Evolutionary conservation across 2,113 vertebrate genomes (phyloP).

Genomic region (Todiramphus saurophagus): DNA sequence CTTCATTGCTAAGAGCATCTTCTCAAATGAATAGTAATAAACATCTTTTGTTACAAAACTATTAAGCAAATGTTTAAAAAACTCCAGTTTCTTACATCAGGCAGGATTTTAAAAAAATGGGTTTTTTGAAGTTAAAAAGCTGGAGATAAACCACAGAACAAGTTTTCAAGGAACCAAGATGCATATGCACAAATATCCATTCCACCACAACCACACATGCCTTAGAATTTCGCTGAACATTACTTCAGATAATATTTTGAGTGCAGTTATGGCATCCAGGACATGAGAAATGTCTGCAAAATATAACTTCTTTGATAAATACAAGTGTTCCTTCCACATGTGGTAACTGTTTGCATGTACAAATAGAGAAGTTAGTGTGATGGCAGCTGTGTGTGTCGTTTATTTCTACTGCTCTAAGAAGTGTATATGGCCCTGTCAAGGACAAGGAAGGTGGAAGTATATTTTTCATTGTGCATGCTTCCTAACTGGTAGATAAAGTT

Average conservation of each 20-base stretch:
- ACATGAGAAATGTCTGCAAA: neutral
- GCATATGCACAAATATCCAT: neutral
- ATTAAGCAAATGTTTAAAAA: neutral
- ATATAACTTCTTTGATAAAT: neutral
- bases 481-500: neutral
- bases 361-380: neutral
- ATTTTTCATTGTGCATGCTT: neutral
- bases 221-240: neutral
- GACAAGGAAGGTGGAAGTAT: neutral
- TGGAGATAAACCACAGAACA: neutral
- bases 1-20: neutral
- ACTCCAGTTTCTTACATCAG: neutral
- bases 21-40: neutral
- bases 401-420: neutral
- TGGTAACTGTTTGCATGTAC: neutral
- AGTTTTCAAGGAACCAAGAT: neutral
- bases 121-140: neutral
- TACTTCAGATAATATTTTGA: neutral
- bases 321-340: accelerated
- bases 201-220: neutral
- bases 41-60: neutral
- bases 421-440: neutral
- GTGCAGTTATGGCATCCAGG: neutral
- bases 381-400: neutral
- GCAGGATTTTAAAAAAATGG: neutral